phyloP scores from a whole-genome alignment of 1,140 invertebrate species.

The Samia ricini region DNA sequence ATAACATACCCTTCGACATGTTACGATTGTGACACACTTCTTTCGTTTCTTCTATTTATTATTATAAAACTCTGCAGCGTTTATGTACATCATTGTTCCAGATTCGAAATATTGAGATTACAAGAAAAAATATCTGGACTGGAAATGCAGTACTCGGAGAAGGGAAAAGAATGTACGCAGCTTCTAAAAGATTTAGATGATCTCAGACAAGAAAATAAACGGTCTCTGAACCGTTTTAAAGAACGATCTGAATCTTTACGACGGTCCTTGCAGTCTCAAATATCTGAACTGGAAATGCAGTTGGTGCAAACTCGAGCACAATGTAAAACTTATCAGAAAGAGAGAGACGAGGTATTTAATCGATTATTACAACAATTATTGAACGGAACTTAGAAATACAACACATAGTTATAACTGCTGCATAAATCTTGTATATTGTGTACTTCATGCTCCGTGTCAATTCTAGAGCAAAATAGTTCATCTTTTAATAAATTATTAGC shows the following conservation, averaged over 20 bases:
- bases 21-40: too few relatives aligned
- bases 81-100: conserved; percentile 16
- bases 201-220: conserved; percentile 81
- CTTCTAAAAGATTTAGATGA: conserved; percentile 82
- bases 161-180: conserved; percentile 69
- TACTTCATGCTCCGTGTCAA: background rate
- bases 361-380: too few relatives aligned
- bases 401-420: too few relatives aligned
- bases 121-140: conserved; percentile 73
- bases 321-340: conserved; percentile 80
- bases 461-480: too few relatives aligned
- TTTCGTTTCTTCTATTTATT: too few relatives aligned
- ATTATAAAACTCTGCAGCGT: too few relatives aligned
- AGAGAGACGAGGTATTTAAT: conserved; percentile 80
- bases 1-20: too few relatives aligned
- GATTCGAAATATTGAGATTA: conserved; percentile 48
- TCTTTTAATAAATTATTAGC: too few relatives aligned
- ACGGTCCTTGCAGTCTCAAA: conserved; percentile 78
- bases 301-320: conserved; percentile 80
- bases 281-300: conserved; percentile 82
- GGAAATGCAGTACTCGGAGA: conserved; percentile 68
- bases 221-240: conserved; percentile 81
- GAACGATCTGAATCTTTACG: conserved; percentile 80
- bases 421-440: too few relatives aligned
- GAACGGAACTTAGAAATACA: too few relatives aligned